Evolutionary conservation across 2,113 vertebrate genomes (phyloP), one percentile per base, ranked within the genome.

Genomic region (Cisticola juncidis): DNA sequence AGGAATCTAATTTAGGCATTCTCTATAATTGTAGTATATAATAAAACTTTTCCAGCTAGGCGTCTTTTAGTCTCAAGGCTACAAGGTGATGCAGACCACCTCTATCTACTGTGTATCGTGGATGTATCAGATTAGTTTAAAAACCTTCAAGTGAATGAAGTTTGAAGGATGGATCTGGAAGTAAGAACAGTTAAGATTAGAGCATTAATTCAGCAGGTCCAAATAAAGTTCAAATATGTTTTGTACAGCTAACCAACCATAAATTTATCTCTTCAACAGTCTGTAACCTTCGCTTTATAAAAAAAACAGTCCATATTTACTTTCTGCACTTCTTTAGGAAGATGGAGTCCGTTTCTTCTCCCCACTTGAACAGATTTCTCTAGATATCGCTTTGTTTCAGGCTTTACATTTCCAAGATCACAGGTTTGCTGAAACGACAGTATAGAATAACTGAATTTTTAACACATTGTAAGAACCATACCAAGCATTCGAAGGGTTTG

Each of bases 301-400:
- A 82, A 86, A 82, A 78, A 93, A 60, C 76, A 87, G 48, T 11
- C 31, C 40, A 86, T 74, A 95, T 96, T 98, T 96, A 99, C 99
- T 97, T 98, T 98, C 91, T 99, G 99, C 45, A 98, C 97, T 90
- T 99, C 98, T 91, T 97, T 95, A 42, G 99, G 98, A 97, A 99
- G 98, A 95, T 99, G 99, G 72, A 99, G 97, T 76, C 99, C 99
- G 4, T 98, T 99, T 70, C 99, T 98, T 97, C 98, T 98, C 20
- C 99, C 99, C 90, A 98, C 96, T 93, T 98, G 98, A 70, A 99
- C 94, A 4, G 98, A 98, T 91, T 99, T 98, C 81, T 99, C 98
- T 86, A 99, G 91, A 54, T 99, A 99, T 12, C 99, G 91, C 86
- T 98, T 98, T 73, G 98, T 99, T 97, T 99, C 99, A 54, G 98